Evolutionary conservation across 2,888 invertebrate species (phyloP).

Genomic region (Elaeidobius kamerunicus): DNA sequence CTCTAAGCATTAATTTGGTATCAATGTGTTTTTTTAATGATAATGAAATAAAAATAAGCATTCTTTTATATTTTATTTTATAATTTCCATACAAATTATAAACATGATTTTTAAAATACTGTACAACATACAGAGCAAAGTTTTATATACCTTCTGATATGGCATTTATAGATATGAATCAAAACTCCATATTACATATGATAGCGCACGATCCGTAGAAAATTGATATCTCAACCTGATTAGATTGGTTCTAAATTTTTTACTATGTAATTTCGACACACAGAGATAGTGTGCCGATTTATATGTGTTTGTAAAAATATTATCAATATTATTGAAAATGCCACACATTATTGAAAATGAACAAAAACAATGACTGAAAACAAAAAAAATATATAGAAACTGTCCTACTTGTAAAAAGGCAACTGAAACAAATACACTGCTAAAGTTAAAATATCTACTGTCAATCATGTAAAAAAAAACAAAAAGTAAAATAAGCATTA

Average conservation of each 20-base stretch:
- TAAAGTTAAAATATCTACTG: conserved; percentile 7
- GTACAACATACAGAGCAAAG: conserved; percentile 59
- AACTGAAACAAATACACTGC: conserved; percentile 6
- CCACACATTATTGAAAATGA: not conserved
- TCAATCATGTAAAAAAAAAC: not conserved
- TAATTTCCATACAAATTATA: conserved; percentile 81
- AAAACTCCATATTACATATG: conserved; percentile 43
- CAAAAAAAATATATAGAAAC: not conserved
- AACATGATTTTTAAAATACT: conserved; percentile 76
- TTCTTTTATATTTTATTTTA: conserved; percentile 49
- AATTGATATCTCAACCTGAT: too few relatives aligned
- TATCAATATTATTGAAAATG: not conserved
- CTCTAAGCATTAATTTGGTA: too few relatives aligned
- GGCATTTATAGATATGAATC: conserved; percentile 52
- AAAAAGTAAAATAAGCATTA: conserved; percentile 11
- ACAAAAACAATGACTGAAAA: not conserved
- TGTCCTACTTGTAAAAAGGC: not conserved
- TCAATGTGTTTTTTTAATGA: too few relatives aligned
- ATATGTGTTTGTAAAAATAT: too few relatives aligned
- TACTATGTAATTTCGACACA: too few relatives aligned
- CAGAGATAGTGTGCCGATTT: too few relatives aligned
- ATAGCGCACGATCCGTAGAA: conserved; percentile 43
- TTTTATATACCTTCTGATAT: conserved; percentile 48
- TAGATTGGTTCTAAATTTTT: too few relatives aligned
- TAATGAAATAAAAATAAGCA: too few relatives aligned